Conservation (phyloP, 2,797 vertebrate genomes). For the Numenius phaeopus region DNA sequence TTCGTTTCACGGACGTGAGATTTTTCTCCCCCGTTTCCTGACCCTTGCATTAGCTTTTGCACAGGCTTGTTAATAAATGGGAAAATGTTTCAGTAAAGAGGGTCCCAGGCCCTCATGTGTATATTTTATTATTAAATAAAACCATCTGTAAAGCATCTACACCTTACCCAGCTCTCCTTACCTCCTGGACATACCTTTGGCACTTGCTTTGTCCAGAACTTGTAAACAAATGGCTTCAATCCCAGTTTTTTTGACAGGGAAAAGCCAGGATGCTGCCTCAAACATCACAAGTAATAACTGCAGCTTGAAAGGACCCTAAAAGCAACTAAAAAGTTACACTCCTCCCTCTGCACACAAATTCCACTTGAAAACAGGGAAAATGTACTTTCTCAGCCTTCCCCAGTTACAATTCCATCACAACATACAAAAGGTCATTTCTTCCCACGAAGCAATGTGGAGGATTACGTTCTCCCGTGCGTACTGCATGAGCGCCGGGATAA, state of each 20-base stretch:
- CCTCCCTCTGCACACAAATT: neutral
- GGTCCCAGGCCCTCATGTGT: neutral
- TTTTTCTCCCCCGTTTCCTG: neutral
- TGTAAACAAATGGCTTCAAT: neutral
- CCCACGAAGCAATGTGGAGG: fast-evolving
- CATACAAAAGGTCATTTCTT: neutral
- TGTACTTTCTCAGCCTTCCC: fast-evolving
- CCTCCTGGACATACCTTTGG: neutral
- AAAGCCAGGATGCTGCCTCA: neutral
- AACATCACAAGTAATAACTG: neutral
- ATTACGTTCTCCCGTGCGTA: neutral
- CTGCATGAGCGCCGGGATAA: neutral
- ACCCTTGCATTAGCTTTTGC: neutral
- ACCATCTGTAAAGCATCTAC: neutral
- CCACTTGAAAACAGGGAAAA: neutral
- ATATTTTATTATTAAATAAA: neutral
- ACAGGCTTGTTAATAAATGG: neutral
- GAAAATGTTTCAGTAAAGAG: neutral
- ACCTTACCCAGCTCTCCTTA: neutral
- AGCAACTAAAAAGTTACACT: neutral
- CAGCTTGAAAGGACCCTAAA: neutral
- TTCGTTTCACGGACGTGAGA: neutral
- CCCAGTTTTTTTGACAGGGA: neutral
- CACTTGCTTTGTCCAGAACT: neutral
- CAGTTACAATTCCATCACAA: neutral